Evolutionary conservation across 2,888 invertebrate genomes (phyloP).

Genomic region (Cryptus viduatorius): DNA sequence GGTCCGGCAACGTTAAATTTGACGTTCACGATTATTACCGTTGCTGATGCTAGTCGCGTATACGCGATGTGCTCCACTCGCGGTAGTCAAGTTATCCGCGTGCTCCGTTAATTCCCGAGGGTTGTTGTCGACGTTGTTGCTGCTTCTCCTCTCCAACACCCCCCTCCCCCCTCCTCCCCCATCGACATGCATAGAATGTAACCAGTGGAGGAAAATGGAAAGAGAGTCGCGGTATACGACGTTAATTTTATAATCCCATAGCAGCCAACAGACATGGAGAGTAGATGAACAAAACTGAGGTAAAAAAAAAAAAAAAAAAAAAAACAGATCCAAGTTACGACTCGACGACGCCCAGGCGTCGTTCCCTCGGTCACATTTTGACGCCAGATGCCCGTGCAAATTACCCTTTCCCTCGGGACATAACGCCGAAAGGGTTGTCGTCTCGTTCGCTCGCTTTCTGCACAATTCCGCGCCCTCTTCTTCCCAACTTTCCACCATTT

Average conservation of each 20-base stretch:
- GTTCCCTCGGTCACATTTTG: constrained; percentile 70
- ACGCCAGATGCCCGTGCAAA: constrained; percentile 76
- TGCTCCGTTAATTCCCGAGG: constrained; percentile 63
- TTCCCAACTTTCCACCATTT: constrained; percentile 31
- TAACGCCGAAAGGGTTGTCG: constrained; percentile 68
- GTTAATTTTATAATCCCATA: constrained; percentile 83
- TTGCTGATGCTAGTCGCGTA: constrained; percentile 37
- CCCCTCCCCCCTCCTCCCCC: not conserved
- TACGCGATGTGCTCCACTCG: constrained; percentile 15
- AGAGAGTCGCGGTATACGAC: constrained; percentile 62
- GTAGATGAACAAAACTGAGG: constrained; percentile 24
- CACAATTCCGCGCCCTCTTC: constrained; percentile 29
- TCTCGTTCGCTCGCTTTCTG: constrained; percentile 48
- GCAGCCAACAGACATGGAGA: constrained; percentile 52
- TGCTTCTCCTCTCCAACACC: constrained; percentile 43
- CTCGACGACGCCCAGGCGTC: constrained; percentile 68
- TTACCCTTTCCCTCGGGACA: constrained; percentile 69
- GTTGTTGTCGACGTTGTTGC: constrained; percentile 52
- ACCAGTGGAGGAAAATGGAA: constrained; percentile 29
- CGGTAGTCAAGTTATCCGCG: constrained; percentile 34
- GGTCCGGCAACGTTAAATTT: constrained; percentile 83
- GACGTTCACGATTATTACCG: constrained; percentile 84
- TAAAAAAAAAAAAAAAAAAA: not conserved
- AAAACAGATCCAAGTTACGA: constrained; percentile 66
- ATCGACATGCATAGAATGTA: constrained; percentile 50